Conservation (phyloP, 1,140 invertebrate species). For the Euschistus heros region DNA sequence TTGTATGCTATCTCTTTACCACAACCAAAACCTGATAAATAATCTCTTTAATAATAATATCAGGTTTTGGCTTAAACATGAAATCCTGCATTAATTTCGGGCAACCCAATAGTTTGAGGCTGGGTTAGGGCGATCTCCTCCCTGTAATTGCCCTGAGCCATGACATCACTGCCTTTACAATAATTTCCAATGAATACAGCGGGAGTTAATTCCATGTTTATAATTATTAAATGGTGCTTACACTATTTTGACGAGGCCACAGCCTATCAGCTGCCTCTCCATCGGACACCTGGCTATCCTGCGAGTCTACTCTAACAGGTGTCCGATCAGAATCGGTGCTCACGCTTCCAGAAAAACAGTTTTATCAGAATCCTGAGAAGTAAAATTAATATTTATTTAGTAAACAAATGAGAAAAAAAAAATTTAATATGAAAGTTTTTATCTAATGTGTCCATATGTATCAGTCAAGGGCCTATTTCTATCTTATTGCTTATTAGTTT, state of each 20-base stretch:
- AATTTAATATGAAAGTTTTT: not conserved
- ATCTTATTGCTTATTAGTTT: not conserved
- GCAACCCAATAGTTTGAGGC: too few species aligned
- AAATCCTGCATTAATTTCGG: too few species aligned
- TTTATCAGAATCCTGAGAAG: conserved; percentile 62
- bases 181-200: too few species aligned
- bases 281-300: conserved; percentile 73
- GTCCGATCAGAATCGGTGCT: conserved; percentile 73
- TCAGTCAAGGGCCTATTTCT: not conserved
- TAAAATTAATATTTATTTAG: not conserved
- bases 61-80: too few species aligned
- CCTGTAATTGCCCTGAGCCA: too few species aligned
- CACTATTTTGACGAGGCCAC: conserved; percentile 84
- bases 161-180: too few species aligned
- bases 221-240: conserved; percentile 38
- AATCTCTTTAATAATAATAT: too few species aligned
- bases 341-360: conserved; percentile 62
- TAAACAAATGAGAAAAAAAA: too few species aligned
- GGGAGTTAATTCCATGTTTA: too few species aligned
- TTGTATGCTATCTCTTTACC: too few species aligned
- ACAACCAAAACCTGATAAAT: too few species aligned
- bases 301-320: conserved; percentile 70
- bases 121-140: too few species aligned
- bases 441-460: not conserved
- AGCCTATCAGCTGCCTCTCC: conserved; percentile 43